Percentiles rank a stretch among this genome's conserved stretches.
These are phyloP conservation scores for Plusia festucae DNA, from an alignment of 2,888 invertebrate genomes.

Conservation along the genomic window DNA sequence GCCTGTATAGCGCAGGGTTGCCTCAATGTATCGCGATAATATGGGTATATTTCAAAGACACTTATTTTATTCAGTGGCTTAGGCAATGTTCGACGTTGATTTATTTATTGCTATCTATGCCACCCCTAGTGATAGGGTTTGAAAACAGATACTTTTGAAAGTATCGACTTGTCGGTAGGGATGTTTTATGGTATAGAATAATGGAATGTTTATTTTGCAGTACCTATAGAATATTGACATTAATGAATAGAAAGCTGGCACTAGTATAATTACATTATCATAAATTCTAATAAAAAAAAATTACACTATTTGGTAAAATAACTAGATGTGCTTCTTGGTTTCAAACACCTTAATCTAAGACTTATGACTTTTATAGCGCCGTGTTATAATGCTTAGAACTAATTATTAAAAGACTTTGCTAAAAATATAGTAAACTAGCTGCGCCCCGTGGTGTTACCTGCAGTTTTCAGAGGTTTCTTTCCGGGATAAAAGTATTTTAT, in stretches of 20 bases:
- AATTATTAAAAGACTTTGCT: too few species aligned
- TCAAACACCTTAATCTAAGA: too few species aligned
- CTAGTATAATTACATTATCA: not conserved
- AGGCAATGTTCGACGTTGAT: slow-evolving; percentile 72
- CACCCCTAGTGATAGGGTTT: slow-evolving; percentile 59
- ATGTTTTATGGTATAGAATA: slow-evolving; percentile 16
- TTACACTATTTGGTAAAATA: too few species aligned
- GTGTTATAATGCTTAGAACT: too few species aligned
- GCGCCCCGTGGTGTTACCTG: too few species aligned
- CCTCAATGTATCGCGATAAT: slow-evolving; percentile 75
- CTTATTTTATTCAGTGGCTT: slow-evolving; percentile 80
- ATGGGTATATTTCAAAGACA: slow-evolving; percentile 83
- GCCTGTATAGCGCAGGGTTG: slow-evolving; percentile 64
- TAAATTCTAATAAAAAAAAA: too few species aligned
- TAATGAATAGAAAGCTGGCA: not conserved
- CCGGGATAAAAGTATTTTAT: too few species aligned
- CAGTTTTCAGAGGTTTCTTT: too few species aligned
- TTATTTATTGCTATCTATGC: slow-evolving; percentile 76
- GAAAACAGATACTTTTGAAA: slow-evolving; percentile 45
- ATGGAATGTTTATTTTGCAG: slow-evolving; percentile 1
- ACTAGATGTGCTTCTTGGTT: too few species aligned
- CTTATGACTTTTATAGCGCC: too few species aligned
- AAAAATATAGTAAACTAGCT: too few species aligned
- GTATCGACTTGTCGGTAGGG: slow-evolving; percentile 24
- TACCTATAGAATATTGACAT: not conserved